Evolutionary conservation across 2,797 vertebrate genomes (phyloP), one percentile per base, ranked within the genome.

Genomic region (Spheniscus humboldti): DNA sequence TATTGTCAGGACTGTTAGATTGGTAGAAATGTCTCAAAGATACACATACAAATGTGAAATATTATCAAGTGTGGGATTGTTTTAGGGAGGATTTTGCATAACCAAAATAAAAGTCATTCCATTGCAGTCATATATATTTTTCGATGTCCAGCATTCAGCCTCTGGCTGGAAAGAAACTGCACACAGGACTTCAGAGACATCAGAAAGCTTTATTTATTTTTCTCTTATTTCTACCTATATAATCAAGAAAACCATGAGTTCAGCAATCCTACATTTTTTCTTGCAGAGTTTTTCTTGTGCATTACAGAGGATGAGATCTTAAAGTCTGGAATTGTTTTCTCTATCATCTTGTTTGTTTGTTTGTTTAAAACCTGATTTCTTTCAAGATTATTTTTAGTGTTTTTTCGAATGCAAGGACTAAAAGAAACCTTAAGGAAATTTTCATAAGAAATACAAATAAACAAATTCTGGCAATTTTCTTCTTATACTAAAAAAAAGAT

Each of bases 301-400:
- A 50, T 68, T 86, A 41, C 24, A 90, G 14, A 79, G 13, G 10
- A 78, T 73, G 11, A 62, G 2, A 39, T 43, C 8, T 11, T 68
- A 64, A 72, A 78, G 1, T 37, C 17, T 78, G 39, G 24, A 84
- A 72, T 76, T 59, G 0, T 69, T 78, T 75, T 57, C 8, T 50
- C 8, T 66, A 2, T 18, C 1, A 3, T 18, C 1, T 45, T n/a
- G 2, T 6, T 64, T 68, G 10, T 69, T 35, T 47, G 12, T 37
- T 71, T 50, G 10, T 41, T 64, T 31, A 55, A 48, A 41, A 28
- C 3, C 7, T 56, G 2, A 74, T 45, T 7, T 3, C 3, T 64
- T 88, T 64, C n/a, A 53, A 86, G 16, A 62, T 37, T 69, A 53
- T 30, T 80, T 88, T 77, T 56, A 30, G 2, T 67, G 7, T 48